Evolutionary conservation across 1,140 invertebrate species (phyloP), one percentile per base, ranked within the genome.

Genomic region (Varroa destructor): DNA sequence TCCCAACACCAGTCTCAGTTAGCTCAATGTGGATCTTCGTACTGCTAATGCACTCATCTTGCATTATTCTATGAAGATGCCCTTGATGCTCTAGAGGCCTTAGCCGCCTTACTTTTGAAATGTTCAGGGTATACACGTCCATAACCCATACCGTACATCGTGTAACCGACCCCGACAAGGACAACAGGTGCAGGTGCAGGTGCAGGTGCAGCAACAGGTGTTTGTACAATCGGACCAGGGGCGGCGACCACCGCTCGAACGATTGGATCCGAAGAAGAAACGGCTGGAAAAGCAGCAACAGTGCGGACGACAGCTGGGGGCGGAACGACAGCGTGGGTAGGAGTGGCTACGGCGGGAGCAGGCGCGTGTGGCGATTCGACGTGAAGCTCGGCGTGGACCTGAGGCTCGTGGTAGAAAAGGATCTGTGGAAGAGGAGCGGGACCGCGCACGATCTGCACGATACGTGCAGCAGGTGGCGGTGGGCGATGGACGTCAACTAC

Each of bases 401-500:
- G 12, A 37, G 14, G n/a, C 12, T 67, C 61, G 5, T 67, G 61
- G 61, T 67, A 37, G 61, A 67, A 67, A 40, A 67, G 10, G 8
- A 67, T 37, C 40, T 46, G 61, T 12, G 61, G 61, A 2, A 37
- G 61, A 67, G 61, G 40, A 14, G 61, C 14, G 61, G 61, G 61
- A 67, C 40, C 61, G 37, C 61, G 61, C 40, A 67, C 61, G 14
- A 67, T 67, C 37, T 67, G 61, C 40, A 67, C 61, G 61, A 67
- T 67, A 37, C 61, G 61, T 40, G 61, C 61, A 40, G 61, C 12
- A 43, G 61, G 61, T 4, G 61, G 61, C 40, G 61, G 61, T 12
- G 61, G 61, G 3, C 61, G 12, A 67, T 67, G 61, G 12, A 67
- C 61, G 37, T 67, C 46, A 37, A 67, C 40, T 14, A 67, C 61